Evolutionary conservation across 2,797 vertebrate species (phyloP).

Genomic region (Gephyroberyx darwinii): DNA sequence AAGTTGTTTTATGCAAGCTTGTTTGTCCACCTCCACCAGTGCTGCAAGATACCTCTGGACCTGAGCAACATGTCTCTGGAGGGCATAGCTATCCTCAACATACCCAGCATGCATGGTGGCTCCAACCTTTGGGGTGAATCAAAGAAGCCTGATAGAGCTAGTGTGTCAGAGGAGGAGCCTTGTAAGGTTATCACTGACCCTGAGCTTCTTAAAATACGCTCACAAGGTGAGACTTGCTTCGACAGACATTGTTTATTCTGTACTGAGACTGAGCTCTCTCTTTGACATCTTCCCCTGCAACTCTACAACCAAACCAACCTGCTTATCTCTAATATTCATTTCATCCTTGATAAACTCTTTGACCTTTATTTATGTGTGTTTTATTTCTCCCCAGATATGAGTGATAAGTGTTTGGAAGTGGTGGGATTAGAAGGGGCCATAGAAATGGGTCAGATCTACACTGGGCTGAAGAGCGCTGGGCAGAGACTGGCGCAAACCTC

Average conservation of each 20-base stretch:
- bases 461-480: slow-evolving; percentile 90
- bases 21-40: slow-evolving; percentile 72
- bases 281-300: not conserved
- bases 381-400: slow-evolving; percentile 80
- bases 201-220: slow-evolving; percentile 86
- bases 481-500: slow-evolving; percentile 89
- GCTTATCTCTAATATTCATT: not conserved
- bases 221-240: slow-evolving; percentile 83
- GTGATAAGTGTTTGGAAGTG: slow-evolving; percentile 90
- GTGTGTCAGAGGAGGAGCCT: slow-evolving; percentile 62
- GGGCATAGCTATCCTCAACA: slow-evolving; percentile 93
- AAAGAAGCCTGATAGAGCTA: slow-evolving; percentile 80
- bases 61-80: slow-evolving; percentile 85
- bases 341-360: not conserved
- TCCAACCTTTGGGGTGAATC: slow-evolving; percentile 96
- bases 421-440: slow-evolving; percentile 91
- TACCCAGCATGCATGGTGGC: slow-evolving; percentile 95
- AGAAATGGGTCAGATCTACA: slow-evolving; percentile 97
- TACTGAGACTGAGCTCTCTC: not conserved
- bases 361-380: slow-evolving; percentile 11
- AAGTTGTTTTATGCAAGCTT: not conserved
- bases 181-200: slow-evolving; percentile 86
- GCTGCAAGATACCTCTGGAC: slow-evolving; percentile 85
- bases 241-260: not conserved
- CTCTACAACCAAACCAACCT: not conserved